These are phyloP conservation scores for Gracilinanus agilis DNA, from an alignment of 2,113 vertebrate species.

Conservation along the genomic window DNA sequence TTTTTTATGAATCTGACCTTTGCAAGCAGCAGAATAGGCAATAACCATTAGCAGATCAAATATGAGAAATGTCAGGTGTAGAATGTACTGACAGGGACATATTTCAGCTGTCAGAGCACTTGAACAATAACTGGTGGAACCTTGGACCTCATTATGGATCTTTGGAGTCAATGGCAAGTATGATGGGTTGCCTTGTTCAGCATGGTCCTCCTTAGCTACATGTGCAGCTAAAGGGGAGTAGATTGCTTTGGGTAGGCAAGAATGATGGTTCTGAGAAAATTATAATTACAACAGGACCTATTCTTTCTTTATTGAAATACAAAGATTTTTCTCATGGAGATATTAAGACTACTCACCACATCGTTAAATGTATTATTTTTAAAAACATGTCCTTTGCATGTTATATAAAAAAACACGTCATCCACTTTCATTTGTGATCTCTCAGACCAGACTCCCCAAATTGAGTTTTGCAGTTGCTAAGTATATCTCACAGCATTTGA, in stretches of 20 bases:
- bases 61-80: constrained; percentile 83
- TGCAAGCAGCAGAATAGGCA: constrained; percentile 82
- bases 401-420: constrained; percentile 2
- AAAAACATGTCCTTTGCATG: constrained; percentile 51
- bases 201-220: constrained; percentile 68
- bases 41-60: constrained; percentile 87
- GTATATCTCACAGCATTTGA: constrained; percentile 24
- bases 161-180: constrained; percentile 62
- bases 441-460: constrained; percentile 28
- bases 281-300: constrained; percentile 71
- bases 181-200: constrained; percentile 70
- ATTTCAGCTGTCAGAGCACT: constrained; percentile 82
- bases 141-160: constrained; percentile 63
- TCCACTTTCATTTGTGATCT: constrained; percentile 59
- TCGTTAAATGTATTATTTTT: constrained; percentile 65
- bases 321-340: constrained; percentile 69
- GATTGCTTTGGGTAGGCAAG: constrained; percentile 64
- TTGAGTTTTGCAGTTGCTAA: constrained; percentile 48
- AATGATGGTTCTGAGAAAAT: constrained; percentile 77
- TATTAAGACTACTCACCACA: constrained; percentile 73
- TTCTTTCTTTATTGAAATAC: constrained; percentile 74
- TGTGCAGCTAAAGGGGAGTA: constrained; percentile 73
- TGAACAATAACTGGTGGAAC: constrained; percentile 74
- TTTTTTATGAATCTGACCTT: constrained; percentile 84
- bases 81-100: constrained; percentile 83